phyloP scores from a whole-genome alignment of 2,797 vertebrate species.

The Gymnopithys bicolor region DNA sequence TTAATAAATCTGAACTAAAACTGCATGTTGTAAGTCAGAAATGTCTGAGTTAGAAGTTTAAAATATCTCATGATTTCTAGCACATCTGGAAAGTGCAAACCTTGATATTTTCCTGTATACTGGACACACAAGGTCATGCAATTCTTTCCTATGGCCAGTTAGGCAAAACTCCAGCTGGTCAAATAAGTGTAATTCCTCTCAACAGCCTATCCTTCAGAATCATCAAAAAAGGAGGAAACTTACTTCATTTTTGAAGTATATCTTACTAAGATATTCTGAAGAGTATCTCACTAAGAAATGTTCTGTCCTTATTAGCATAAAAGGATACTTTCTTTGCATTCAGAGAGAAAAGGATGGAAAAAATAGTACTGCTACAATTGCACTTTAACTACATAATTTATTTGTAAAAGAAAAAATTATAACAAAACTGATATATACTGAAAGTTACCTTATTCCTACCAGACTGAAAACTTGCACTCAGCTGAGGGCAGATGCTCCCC shows the following conservation, averaged over 20 bases:
- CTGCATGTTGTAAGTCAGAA: neutral
- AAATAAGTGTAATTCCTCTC: neutral
- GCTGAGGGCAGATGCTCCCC: neutral
- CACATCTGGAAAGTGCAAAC: neutral
- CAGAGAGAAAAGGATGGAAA: neutral
- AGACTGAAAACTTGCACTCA: neutral
- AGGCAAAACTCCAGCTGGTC: neutral
- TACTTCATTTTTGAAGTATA: neutral
- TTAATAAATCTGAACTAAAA: conserved; percentile 70
- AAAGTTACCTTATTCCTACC: neutral
- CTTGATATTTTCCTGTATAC: neutral
- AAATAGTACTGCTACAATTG: neutral
- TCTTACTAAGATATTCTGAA: neutral
- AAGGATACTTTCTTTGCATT: neutral
- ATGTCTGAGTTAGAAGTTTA: conserved; percentile 3
- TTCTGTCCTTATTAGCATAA: neutral
- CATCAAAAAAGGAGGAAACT: neutral
- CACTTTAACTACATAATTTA: neutral
- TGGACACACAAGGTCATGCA: neutral
- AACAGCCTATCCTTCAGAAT: neutral
- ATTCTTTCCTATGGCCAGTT: neutral
- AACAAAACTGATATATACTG: neutral
- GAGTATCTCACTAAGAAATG: neutral
- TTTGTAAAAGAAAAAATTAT: neutral
- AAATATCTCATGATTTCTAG: conserved; percentile 7